Percentiles rank a stretch among this genome's conserved stretches.
Conservation (phyloP, 1,140 invertebrate genomes). For the Drosophila pandora region DNA sequence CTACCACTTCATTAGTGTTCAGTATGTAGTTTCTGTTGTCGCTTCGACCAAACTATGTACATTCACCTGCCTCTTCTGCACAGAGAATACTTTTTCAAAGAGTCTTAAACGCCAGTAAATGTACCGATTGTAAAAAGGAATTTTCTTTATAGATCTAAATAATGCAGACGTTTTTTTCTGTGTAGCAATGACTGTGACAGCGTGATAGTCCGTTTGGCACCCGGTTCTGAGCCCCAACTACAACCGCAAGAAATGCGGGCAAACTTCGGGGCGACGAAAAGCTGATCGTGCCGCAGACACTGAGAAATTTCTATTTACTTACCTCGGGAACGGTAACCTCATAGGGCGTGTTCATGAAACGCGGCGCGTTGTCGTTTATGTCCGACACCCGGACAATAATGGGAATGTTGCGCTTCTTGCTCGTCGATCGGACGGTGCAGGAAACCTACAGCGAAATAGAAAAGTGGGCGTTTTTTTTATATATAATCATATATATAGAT, state of each 20-base stretch:
- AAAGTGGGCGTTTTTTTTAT: neutral
- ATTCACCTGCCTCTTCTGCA: conserved; percentile 48
- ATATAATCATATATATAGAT: conserved; percentile 10
- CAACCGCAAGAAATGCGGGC: conserved; percentile 39
- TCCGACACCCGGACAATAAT: conserved; percentile 95
- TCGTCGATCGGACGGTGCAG: conserved; percentile 90
- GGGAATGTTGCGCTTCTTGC: conserved; percentile 91
- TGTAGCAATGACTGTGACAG: conserved; percentile 19
- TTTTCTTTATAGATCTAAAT: too few species aligned
- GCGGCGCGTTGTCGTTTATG: conserved; percentile 94
- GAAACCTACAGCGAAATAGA: conserved; percentile 87
- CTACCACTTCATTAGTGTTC: conserved; percentile 65
- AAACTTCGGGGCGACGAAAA: conserved; percentile 39
- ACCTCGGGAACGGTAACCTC: conserved; percentile 94
- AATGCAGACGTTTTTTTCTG: conserved; percentile 8
- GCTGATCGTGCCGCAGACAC: conserved; percentile 40
- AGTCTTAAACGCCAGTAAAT: too few species aligned
- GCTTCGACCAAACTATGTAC: conserved; percentile 47
- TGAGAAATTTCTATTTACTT: conserved; percentile 65
- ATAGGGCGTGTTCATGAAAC: conserved; percentile 92
- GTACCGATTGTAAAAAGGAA: too few species aligned
- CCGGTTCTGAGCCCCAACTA: conserved; percentile 21
- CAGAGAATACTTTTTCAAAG: neutral
- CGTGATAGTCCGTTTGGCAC: conserved; percentile 49
- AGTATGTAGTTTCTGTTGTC: conserved; percentile 53